Conservation (phyloP, 2,888 invertebrate species). For the Ophioninae sp. region DNA sequence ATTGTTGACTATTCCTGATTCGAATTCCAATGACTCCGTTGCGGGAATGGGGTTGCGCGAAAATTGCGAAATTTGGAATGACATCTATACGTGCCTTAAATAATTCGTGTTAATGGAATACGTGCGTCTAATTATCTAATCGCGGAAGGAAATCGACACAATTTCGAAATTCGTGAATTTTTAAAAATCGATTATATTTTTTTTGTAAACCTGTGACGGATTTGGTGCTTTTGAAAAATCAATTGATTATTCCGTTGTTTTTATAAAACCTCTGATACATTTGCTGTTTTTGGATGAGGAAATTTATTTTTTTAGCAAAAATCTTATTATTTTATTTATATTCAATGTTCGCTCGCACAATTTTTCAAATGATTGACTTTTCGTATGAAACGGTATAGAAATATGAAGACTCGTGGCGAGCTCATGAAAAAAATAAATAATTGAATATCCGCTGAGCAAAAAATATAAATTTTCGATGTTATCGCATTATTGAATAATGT, state of each 20-base stretch:
- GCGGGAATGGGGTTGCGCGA: neutral
- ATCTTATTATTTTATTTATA: neutral
- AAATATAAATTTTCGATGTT: neutral
- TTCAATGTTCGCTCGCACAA: neutral
- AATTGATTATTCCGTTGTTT: too few species aligned
- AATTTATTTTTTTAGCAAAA: neutral
- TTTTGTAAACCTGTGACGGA: neutral
- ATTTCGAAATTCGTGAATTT: neutral
- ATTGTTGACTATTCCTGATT: neutral
- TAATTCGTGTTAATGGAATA: too few species aligned
- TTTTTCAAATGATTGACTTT: neutral
- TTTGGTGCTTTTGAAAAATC: too few species aligned
- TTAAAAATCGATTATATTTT: neutral
- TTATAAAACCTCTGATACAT: neutral
- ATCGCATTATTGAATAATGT: neutral
- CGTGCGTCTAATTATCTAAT: too few species aligned
- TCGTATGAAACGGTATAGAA: neutral
- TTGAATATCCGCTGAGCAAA: neutral
- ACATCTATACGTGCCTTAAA: neutral
- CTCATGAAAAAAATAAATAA: neutral
- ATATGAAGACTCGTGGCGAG: neutral
- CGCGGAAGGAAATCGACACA: neutral
- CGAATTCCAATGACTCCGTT: neutral
- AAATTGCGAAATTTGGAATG: neutral
- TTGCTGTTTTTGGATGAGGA: neutral